Evolutionary conservation across 2,888 invertebrate species (phyloP), one percentile per base, ranked within the genome.

Genomic region (Branchellion lobata): DNA sequence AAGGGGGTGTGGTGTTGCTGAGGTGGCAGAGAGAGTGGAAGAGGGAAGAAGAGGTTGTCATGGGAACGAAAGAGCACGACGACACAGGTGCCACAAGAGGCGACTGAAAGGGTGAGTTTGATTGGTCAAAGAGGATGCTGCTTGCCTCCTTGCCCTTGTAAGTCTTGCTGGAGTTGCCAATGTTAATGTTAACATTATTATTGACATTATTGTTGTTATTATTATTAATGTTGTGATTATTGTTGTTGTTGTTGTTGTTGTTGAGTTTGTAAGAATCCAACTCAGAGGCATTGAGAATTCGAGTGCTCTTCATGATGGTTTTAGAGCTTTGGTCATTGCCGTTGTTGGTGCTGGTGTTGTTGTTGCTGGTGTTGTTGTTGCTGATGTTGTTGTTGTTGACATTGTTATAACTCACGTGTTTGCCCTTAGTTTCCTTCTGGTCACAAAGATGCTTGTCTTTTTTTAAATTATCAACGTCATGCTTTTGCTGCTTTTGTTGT

Each of bases 41-140:
- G 2, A 31, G 21, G 24, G 24, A 33, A 36, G 47, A 24, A 24
- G 33, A 18, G n/a, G 27, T 21, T 73, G 36, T 27, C 40, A 33
- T 31, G 21, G 18, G 31, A 51, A 51, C 29, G 51, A 57, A 34
- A 11, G 29, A n/a, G n/a, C 33, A 31, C 33, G 51, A 1, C n/a
- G 24, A 24, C 34, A 65, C 18, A 14, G 21, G 27, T 75, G 57
- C 21, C 40, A 27, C 21, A 51, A 31, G 51, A 27, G 31, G 27
- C 75, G 75, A 29, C 51, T 47, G 33, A 29, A 34, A 21, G 33
- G 77, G 8, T 57, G 77, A 1, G 61, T 77, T 27, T 77, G 77
- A 57, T 77, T 57, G 65, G 29, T 53, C n/a, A 53, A 27, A 57
- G 33, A 65, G 2, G 14, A 33, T 65, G 51, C 31, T 31, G n/a